phyloP scores from a whole-genome alignment of 2,888 invertebrate genomes.

The Tipula lateralis region DNA sequence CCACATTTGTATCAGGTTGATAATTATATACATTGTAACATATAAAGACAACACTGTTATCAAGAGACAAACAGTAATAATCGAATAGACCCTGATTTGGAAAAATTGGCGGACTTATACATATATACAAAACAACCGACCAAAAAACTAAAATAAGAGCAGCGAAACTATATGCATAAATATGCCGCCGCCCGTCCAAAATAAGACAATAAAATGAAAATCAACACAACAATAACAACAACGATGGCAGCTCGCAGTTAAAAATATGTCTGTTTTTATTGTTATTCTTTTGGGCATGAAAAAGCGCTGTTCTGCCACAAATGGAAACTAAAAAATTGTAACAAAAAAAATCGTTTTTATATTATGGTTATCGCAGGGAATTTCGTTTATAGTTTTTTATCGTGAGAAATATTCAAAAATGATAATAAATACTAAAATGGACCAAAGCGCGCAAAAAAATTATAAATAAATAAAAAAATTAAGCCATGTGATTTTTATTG shows the following conservation, averaged over 20 bases:
- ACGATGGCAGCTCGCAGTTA: background rate
- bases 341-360: background rate
- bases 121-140: background rate
- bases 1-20: too few species aligned
- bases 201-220: slow-evolving; percentile 15
- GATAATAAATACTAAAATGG: slow-evolving; percentile 11
- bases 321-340: background rate
- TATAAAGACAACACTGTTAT: too few species aligned
- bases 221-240: background rate
- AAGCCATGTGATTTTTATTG: background rate
- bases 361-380: background rate
- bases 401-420: slow-evolving; percentile 24
- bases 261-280: background rate
- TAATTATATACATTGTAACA: too few species aligned
- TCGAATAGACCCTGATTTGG: background rate
- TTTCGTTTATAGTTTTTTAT: background rate
- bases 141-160: background rate
- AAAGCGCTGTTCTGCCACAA: background rate
- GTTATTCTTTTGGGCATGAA: slow-evolving; percentile 11
- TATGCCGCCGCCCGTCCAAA: background rate
- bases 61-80: background rate
- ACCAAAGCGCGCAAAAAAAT: background rate
- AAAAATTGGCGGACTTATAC: background rate
- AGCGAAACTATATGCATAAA: background rate
- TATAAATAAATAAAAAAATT: background rate